These are phyloP conservation scores for Muscicapa comitata DNA, from an alignment of 2,797 vertebrate genomes.

Conservation along the genomic window DNA sequence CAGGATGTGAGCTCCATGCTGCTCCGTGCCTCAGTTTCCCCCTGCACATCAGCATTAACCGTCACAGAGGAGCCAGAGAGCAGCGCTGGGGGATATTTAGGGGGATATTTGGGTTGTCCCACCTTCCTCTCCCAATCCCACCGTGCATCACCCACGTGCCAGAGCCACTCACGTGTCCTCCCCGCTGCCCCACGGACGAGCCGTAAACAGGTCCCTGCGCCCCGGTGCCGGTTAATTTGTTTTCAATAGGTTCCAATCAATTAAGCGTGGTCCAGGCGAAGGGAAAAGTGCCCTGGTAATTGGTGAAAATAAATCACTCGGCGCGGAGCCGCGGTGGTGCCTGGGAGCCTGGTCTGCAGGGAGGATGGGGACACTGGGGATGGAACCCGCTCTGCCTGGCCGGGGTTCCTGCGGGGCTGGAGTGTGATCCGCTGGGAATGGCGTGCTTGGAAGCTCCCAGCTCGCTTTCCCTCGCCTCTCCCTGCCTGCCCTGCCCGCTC, in stretches of 20 bases:
- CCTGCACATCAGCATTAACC: accelerated
- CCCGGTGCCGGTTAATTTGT: conserved; percentile 79
- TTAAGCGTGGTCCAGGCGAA: conserved; percentile 69
- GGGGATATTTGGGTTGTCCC: not conserved
- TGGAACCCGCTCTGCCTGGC: not conserved
- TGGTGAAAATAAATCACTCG: conserved; percentile 82
- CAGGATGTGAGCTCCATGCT: not conserved
- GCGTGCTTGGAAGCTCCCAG: not conserved
- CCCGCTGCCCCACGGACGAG: not conserved
- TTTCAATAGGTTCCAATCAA: conserved; percentile 84
- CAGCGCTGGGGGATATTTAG: accelerated
- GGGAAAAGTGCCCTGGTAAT: conserved; percentile 75
- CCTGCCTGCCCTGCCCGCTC: not conserved
- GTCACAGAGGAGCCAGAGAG: accelerated
- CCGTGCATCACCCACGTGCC: accelerated
- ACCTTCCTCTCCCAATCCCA: not conserved
- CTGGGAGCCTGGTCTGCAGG: not conserved
- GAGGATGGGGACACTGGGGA: not conserved
- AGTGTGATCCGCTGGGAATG: not conserved
- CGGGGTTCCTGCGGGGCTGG: not conserved
- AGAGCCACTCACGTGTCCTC: not conserved
- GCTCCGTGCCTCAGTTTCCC: not conserved
- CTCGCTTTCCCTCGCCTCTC: not conserved
- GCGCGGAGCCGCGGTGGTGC: not conserved
- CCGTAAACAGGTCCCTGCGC: conserved; percentile 68